phyloP scores from a whole-genome alignment of 2,888 invertebrate genomes.

The Steromphala cineraria region DNA sequence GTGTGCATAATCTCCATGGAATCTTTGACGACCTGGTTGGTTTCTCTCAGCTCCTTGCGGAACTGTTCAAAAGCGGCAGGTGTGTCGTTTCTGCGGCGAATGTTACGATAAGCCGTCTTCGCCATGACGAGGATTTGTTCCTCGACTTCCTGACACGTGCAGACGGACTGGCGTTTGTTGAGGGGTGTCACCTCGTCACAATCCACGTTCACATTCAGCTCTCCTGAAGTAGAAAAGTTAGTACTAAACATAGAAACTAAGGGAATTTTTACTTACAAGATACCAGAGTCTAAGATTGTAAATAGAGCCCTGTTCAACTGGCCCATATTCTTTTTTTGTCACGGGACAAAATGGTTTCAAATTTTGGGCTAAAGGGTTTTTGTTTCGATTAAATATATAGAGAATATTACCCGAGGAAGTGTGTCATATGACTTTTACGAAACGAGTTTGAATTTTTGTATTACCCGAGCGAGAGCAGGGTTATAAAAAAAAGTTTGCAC shows the following conservation, averaged over 20 bases:
- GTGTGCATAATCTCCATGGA: conserved; percentile 55
- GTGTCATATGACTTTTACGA: too few relatives aligned
- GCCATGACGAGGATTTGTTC: conserved; percentile 54
- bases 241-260: background rate
- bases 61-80: conserved; percentile 57
- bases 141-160: conserved; percentile 54
- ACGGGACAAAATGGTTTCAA: too few relatives aligned
- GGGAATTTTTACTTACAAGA: too few relatives aligned
- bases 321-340: too few relatives aligned
- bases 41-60: conserved; percentile 52
- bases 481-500: too few relatives aligned
- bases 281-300: too few relatives aligned
- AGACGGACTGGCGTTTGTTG: conserved; percentile 33
- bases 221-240: conserved; percentile 39
- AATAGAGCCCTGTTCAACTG: too few relatives aligned
- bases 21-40: conserved; percentile 50
- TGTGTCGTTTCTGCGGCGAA: conserved; percentile 46
- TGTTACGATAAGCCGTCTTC: conserved; percentile 45
- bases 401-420: too few relatives aligned
- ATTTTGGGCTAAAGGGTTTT: too few relatives aligned
- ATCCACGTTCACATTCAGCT: conserved; percentile 52
- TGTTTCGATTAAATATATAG: too few relatives aligned
- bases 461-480: too few relatives aligned
- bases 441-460: too few relatives aligned
- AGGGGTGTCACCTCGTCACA: conserved; percentile 43